Conservation (phyloP, 2,113 vertebrate species). For the Catharus minimus region DNA sequence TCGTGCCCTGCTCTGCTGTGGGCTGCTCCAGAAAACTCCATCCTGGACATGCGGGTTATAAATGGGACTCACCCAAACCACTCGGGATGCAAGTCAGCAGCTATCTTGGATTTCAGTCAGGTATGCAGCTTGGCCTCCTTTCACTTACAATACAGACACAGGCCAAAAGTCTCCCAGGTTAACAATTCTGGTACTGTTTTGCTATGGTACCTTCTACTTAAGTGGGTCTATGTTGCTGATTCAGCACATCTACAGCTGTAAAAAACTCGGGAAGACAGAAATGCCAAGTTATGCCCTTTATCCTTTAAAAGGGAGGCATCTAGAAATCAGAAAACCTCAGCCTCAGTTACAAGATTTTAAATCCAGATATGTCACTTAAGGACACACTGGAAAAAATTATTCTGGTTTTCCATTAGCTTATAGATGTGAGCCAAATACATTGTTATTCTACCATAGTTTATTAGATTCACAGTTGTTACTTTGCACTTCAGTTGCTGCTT, state of each 20-base stretch:
- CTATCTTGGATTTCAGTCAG: not conserved
- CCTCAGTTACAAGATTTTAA: not conserved
- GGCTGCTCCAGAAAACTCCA: not conserved
- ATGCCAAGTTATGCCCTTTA: not conserved
- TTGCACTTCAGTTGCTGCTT: conserved; percentile 9
- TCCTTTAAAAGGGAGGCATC: not conserved
- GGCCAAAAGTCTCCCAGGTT: not conserved
- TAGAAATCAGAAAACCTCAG: not conserved
- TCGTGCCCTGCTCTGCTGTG: not conserved
- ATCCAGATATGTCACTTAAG: conserved; percentile 18
- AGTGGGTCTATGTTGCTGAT: not conserved
- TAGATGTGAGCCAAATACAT: not conserved
- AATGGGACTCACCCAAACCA: not conserved
- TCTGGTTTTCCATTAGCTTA: conserved; percentile 38
- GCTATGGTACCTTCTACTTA: not conserved
- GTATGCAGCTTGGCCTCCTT: not conserved
- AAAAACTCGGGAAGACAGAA: not conserved
- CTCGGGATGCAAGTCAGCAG: not conserved
- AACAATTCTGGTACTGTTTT: not conserved
- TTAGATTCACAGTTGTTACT: conserved; percentile 15
- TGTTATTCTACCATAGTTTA: conserved; percentile 19
- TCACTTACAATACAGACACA: not conserved
- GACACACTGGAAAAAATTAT: conserved; percentile 30
- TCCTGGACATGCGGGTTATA: accelerated
- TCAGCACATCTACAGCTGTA: not conserved